Percentiles rank a stretch among this genome's conserved stretches.
phyloP scores from a whole-genome alignment of 2,888 invertebrate species.

The Xanthia icteritia region DNA sequence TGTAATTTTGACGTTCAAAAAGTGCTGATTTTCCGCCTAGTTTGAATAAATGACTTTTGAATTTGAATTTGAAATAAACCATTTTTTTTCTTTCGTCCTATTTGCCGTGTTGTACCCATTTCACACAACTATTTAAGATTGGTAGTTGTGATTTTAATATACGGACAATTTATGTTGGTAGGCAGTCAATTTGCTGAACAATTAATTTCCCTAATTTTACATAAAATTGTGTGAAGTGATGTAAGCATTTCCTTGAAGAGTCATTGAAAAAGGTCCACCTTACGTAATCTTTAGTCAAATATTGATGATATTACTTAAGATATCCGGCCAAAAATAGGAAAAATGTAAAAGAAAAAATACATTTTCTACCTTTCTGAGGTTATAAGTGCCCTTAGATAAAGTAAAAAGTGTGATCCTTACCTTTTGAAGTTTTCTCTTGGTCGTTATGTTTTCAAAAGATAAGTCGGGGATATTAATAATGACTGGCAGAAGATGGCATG shows the following conservation, averaged over 20 bases:
- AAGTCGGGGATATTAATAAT: constrained; percentile 45
- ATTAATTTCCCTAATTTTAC: not conserved
- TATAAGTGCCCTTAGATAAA: constrained; percentile 48
- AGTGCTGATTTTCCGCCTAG: no score
- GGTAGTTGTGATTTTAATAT: not conserved
- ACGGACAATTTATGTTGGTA: not conserved
- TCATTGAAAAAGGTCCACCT: not conserved
- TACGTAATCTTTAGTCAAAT: constrained; percentile 35
- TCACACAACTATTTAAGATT: not conserved
- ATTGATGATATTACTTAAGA: constrained; percentile 42
- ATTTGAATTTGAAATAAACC: no score
- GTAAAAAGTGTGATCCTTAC: constrained; percentile 55
- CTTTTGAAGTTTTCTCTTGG: constrained; percentile 52
- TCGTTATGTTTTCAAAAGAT: constrained; percentile 46
- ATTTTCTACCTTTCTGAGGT: constrained; percentile 52
- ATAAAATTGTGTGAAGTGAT: not conserved
- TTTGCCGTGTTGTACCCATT: not conserved
- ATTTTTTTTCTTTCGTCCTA: not conserved
- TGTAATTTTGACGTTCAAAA: no score
- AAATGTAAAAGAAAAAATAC: constrained; percentile 30
- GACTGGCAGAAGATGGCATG: constrained; percentile 20
- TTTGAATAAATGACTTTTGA: no score
- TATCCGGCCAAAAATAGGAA: constrained; percentile 27
- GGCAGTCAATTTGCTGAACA: not conserved
- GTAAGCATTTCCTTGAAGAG: not conserved